A percentile compares a stretch with the other conserved stretches of the same genome.
phyloP scores from a whole-genome alignment of 2,113 vertebrate genomes.

The Semnornis frantzii region DNA sequence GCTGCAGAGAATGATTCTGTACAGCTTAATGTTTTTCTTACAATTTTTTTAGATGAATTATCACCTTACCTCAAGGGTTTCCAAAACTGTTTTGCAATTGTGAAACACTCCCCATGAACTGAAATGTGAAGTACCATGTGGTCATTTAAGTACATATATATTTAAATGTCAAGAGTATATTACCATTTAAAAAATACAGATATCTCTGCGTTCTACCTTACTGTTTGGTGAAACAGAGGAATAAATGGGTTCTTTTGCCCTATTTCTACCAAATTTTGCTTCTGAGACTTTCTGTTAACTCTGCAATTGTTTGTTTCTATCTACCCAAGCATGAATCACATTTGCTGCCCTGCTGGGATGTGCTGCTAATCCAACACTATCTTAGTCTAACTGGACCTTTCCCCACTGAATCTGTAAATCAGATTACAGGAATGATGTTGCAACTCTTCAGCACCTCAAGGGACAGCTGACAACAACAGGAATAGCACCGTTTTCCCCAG shows the following conservation, averaged over 20 bases:
- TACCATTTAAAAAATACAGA: neutral
- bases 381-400: conserved; percentile 1
- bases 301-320: neutral
- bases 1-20: conserved; percentile 11
- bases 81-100: neutral
- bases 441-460: conserved; percentile 5
- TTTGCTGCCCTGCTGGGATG: neutral
- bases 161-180: neutral
- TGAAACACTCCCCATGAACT: too few species aligned
- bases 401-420: conserved; percentile 25
- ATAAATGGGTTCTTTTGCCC: neutral
- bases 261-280: neutral
- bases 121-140: neutral
- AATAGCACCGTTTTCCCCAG: neutral
- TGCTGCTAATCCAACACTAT: conserved; percentile 18
- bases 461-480: neutral
- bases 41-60: neutral
- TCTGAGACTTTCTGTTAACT: neutral
- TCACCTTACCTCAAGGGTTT: neutral
- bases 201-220: neutral
- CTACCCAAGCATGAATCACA: neutral
- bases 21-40: neutral
- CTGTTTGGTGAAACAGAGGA: neutral
- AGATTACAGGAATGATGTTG: neutral
- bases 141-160: neutral